Base-by-base conservation (phyloP, 1,140 invertebrate species). In the Paralvinella palmiformis region DNA sequence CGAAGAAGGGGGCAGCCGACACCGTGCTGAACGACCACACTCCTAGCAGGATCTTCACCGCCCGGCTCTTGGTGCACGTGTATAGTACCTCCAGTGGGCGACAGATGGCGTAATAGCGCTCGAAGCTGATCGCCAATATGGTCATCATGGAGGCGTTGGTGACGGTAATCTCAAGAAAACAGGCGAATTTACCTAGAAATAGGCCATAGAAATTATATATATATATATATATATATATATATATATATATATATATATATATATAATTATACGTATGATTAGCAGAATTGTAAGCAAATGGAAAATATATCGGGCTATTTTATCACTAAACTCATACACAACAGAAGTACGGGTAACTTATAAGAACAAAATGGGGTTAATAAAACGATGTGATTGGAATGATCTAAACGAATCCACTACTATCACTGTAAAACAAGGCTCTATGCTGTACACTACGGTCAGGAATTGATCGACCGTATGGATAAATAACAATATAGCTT, bases 101-200 rank as follows among this genome's bases (percentile, higher is more conserved):
- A 78, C 92, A 96, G 72, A 96, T 95, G 31, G 92, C 93, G 79
- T 94, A 94, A 81, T 96, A 96, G 5, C 94, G 84, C 77, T 96
- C 94, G 75, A 96, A 91, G 77, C 91, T 80, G 62, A 84, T 83
- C 50, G 93, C 92, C 70, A 97, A 81, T 67, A 97, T 96, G 15
- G 93, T 96, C 31, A 96, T 82, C 1, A 95, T 91, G 3, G 92
- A 95, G 15, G 91, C 91, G 77, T 95, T 91, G 1, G 92, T 91
- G 20, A 96, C 92, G 0, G 91, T 91, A 71, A 94, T 83, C 81
- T 97, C 93, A 44, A 96, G 87, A 74, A 94, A 96, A 0, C 93
- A 92, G 3, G 95, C 91, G 17, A 90, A 87, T 70, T 80, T 79
- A 70, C 82, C 82, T 83, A 32, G 3, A 27, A 57, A 5, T 24